These are phyloP conservation scores for Junonia oenone DNA, from an alignment of 2,888 invertebrate genomes.

Conservation along the genomic window DNA sequence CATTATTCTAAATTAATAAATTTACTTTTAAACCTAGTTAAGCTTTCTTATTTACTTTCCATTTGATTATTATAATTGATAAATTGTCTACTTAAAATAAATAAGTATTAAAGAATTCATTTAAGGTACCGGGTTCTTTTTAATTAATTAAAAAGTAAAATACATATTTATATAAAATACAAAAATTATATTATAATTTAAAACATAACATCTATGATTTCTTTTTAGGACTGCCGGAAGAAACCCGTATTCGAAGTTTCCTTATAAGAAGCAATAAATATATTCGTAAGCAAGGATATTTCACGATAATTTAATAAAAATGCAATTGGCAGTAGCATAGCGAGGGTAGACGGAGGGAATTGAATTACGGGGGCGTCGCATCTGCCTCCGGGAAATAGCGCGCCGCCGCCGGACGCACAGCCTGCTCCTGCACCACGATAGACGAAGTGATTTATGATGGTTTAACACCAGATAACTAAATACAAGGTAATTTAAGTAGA, in stretches of 20 bases:
- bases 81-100: no score
- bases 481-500: neutral
- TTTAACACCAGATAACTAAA: neutral
- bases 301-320: slow-evolving; percentile 27
- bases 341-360: slow-evolving; percentile 29
- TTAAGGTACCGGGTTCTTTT: no score
- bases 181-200: no score
- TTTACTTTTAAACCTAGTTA: no score
- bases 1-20: neutral
- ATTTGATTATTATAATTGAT: no score
- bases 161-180: no score
- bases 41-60: no score
- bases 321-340: slow-evolving; percentile 26
- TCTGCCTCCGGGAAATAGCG: slow-evolving; percentile 31
- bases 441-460: slow-evolving; percentile 3
- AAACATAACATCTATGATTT: neutral
- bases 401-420: slow-evolving; percentile 20
- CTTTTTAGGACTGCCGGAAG: neutral
- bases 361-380: slow-evolving; percentile 31
- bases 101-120: no score
- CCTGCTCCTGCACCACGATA: slow-evolving; percentile 2
- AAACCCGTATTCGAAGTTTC: neutral
- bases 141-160: no score
- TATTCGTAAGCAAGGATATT: slow-evolving; percentile 21
- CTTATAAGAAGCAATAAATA: slow-evolving; percentile 7